Percentiles rank a stretch among this genome's conserved stretches.
Evolutionary conservation across 2,888 invertebrate species (phyloP).

Genomic region (Oxycera nigricornis): DNA sequence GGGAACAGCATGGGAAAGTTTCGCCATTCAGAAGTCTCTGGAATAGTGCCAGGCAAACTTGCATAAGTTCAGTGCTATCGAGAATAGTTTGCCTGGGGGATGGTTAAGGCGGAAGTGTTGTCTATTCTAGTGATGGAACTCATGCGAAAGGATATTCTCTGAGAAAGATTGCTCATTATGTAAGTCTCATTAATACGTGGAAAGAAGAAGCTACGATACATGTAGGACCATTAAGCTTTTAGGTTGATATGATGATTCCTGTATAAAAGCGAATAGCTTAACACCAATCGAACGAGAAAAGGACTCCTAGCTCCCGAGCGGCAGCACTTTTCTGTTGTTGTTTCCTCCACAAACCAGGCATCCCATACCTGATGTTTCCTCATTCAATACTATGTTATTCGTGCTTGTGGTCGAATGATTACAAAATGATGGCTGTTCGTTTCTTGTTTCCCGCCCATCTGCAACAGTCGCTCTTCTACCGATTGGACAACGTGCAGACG

Average conservation of each 20-base stretch:
- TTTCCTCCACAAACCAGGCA: background rate
- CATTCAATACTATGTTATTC: background rate
- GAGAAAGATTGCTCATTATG: background rate
- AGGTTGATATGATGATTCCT: no score
- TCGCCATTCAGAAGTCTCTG: constrained; percentile 29
- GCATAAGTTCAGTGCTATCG: background rate
- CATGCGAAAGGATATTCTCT: background rate
- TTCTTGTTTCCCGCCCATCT: constrained; percentile 13
- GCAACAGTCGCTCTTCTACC: background rate
- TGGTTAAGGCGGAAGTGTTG: background rate
- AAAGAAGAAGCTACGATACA: no score
- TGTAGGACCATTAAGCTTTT: no score
- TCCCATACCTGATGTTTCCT: background rate
- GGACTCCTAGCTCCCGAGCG: no score
- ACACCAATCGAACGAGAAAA: background rate
- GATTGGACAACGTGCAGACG: background rate
- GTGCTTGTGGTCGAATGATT: constrained; percentile 13
- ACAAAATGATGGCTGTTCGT: constrained; percentile 26
- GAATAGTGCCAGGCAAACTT: constrained; percentile 32
- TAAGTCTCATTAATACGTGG: no score
- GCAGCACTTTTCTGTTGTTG: background rate
- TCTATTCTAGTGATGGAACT: background rate
- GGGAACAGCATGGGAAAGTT: constrained; percentile 40
- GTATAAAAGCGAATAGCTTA: no score
- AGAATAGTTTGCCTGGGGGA: background rate